Base-by-base conservation (phyloP, 1,140 invertebrate species). In the Magallana gigas region DNA sequence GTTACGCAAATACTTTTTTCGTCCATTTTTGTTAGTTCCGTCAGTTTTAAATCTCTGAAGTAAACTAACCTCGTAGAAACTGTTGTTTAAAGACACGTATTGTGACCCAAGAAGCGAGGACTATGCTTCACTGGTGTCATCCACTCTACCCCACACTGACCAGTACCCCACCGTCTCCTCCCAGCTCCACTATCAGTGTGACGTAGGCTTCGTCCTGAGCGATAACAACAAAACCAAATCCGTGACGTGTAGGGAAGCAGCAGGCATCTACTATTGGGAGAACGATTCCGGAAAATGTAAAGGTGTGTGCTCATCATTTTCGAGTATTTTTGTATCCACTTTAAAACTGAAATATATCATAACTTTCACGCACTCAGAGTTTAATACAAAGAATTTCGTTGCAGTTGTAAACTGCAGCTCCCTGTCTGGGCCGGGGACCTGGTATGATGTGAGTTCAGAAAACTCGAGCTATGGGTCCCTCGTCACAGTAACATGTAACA, bases 361-460 rank as follows among this genome's bases (percentile, higher is more conserved):
- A 48, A 48, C 36, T 48, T 48, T 48, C 36, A 48, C 36, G 36
- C 0, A 48, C 36, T 48, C 36, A 48, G 5, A 48, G 36, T 48
- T 48, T 4, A 48, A 48, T 48, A 48, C 36, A 48, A 5, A 5
- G 36, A 48, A 48, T 48, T 48, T 48, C 36, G 2, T 76, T 76
- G 3, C n/a, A 76, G 68, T 76, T 29, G 14, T 29, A 8, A 76
- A 76, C 68, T 76, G 68, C 68, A 76, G 68, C 23, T 76, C 23
- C 8, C 68, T 76, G 23, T 5, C 23, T 2, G 6, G 12, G 36
- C 8, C 68, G 36, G 23, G 14, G 11, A 29, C 68, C 23, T 18
- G 68, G 11, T 76, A 76, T 29, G 12, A 29, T 29, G 8, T 3
- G 9, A 76, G 68, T 29, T 29, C 68, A 3, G 36, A 29, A 18